phyloP scores from a whole-genome alignment of 1,140 invertebrate genomes.

The Carposina sasakii region DNA sequence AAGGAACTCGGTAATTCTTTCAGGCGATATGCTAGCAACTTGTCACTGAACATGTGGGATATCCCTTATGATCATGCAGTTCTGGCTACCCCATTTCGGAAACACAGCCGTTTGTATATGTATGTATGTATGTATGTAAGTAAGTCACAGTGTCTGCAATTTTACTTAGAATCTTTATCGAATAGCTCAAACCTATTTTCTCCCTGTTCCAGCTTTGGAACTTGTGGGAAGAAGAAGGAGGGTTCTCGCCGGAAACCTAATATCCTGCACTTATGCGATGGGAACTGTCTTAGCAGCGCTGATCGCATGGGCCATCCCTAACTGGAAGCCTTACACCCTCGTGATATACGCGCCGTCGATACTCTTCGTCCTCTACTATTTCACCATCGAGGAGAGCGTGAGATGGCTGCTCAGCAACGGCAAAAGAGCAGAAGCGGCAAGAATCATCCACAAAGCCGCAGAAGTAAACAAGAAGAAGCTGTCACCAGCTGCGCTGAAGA shows the following conservation, averaged over 20 bases:
- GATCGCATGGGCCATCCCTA: constrained; percentile 78
- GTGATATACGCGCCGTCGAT: constrained; percentile 79
- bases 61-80: too few species aligned
- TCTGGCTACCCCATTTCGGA: too few species aligned
- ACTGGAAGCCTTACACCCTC: constrained; percentile 82
- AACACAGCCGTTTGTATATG: too few species aligned
- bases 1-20: background rate
- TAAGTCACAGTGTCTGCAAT: too few species aligned
- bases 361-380: constrained; percentile 76
- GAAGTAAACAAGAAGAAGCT: constrained; percentile 74
- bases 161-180: too few species aligned
- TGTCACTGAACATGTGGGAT: too few species aligned
- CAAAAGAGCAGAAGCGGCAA: constrained; percentile 76
- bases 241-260: constrained; percentile 80
- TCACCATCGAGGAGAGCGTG: constrained; percentile 77
- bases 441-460: constrained; percentile 76
- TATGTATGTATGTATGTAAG: too few species aligned
- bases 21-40: too few species aligned
- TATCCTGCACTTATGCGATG: constrained; percentile 80
- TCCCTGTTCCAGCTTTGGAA: constrained; percentile 81
- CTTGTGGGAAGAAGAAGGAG: constrained; percentile 81
- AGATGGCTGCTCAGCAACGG: constrained; percentile 75
- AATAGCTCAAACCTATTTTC: constrained; percentile 22
- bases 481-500: constrained; percentile 41
- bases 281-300: constrained; percentile 80